A percentile compares a stretch with the other conserved stretches of the same genome.
phyloP scores from a whole-genome alignment of 2,797 vertebrate genomes.

The Pogonophryne albipinna region DNA sequence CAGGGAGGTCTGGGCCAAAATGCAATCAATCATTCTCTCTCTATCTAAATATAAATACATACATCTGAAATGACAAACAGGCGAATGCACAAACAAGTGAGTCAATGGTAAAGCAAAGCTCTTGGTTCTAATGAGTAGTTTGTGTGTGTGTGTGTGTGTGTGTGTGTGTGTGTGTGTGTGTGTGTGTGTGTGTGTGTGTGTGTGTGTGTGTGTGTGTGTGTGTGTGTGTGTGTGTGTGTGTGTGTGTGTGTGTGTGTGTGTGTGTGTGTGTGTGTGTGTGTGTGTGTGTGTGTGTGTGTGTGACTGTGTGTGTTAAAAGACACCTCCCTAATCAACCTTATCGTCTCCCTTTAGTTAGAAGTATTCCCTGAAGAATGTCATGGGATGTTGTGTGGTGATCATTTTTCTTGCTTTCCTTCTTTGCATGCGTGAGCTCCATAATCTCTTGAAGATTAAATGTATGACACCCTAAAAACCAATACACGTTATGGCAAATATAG shows the following conservation, averaged over 20 bases:
- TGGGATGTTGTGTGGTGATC: too few relatives aligned
- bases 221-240: conserved; percentile 33
- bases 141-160: conserved; percentile 18
- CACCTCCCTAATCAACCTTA: too few relatives aligned
- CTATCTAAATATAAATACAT: background rate
- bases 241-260: conserved; percentile 30
- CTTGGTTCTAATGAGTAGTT: conserved; percentile 54
- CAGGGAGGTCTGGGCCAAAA: background rate
- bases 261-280: conserved; percentile 22
- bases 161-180: conserved; percentile 10
- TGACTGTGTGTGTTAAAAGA: conserved; percentile 5
- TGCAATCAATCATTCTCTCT: conserved; percentile 7
- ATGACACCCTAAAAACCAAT: too few relatives aligned
- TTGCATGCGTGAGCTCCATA: too few relatives aligned
- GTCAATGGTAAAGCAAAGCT: background rate
- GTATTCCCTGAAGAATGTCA: too few relatives aligned
- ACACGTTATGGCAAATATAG: too few relatives aligned
- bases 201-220: conserved; percentile 29
- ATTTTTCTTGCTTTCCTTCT: too few relatives aligned
- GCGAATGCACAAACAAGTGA: conserved; percentile 14
- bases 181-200: conserved; percentile 27
- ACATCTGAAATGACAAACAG: background rate
- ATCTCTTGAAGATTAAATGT: too few relatives aligned
- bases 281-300: too few relatives aligned
- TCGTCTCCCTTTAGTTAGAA: too few relatives aligned